Base-by-base conservation (phyloP, 2,888 invertebrate genomes). In the Epiblema foenella region DNA sequence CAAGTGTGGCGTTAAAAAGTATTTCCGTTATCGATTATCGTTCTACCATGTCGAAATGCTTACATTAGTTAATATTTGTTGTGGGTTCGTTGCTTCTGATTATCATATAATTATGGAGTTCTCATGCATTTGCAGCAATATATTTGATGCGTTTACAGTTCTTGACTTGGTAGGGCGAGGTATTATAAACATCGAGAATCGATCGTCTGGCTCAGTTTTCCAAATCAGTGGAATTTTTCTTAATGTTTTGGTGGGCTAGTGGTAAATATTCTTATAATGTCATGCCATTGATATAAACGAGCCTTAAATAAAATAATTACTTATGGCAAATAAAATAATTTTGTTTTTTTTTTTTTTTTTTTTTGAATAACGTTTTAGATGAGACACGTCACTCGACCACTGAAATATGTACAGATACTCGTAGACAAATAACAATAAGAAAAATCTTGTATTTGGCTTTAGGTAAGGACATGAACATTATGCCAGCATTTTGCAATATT, bases 11-110 rank as follows among this genome's bases (percentile, higher is more conserved):
- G 83, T 85, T 87, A 84, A 88, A 86, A 85, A 85, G 82, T 82
- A 84, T 86, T 89, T 90, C 88, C 88, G 89, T 88, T 91, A 90
- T 90, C 88, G 88, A 90, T 88, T 89, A 86, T 87, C 88, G 81
- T 81, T 86, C 82, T 85, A 84, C 82, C 90, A 84, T 87, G 82
- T 86, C 88, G 83, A 90, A 91, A 90, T 86, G 84, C 85, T 85
- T 84, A 85, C 87, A 87, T 89, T 89, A 88, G 80, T 82, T 85
- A 84, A 83, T 83, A 83, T 67, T 71, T 71, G 71, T 71, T 71
- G 59, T 66, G 57, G 62, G 62, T 67, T 67, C 62, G 56, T 67
- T 71, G 66, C 60, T 60, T 62, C 51, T 56, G 71, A 67, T 71
- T 62, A 67, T 67, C 49, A 57, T 17, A 54, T 70, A 70, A 60